phyloP scores from a whole-genome alignment of 2,113 vertebrate genomes.

The Mus pahari region DNA sequence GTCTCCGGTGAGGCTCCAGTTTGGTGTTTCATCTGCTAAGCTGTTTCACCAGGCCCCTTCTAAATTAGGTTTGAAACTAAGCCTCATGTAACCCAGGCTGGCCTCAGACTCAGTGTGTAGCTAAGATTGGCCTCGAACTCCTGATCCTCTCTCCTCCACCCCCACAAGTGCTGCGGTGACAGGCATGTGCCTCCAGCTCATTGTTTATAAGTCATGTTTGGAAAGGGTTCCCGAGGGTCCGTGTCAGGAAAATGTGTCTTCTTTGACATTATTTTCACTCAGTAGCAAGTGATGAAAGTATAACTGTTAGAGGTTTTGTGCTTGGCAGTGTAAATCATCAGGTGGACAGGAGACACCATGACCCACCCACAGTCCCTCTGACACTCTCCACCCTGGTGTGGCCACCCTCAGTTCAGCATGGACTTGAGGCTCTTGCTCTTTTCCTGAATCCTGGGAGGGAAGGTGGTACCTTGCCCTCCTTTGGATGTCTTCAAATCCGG shows the following conservation, averaged over 20 bases:
- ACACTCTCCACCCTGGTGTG: accelerated
- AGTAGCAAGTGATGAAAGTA: accelerated
- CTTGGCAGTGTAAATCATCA: accelerated
- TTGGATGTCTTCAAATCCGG: neutral
- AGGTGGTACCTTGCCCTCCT: neutral
- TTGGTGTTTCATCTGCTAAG: neutral
- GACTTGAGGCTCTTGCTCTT: neutral
- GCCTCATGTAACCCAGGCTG: neutral
- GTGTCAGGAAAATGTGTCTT: neutral
- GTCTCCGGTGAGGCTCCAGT: too few relatives aligned
- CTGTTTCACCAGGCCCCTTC: neutral
- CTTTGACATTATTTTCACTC: neutral
- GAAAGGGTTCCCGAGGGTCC: too few relatives aligned
- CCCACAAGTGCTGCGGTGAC: too few relatives aligned
- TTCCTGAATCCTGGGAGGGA: neutral
- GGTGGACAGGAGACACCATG: neutral
- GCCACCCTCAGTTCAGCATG: neutral
- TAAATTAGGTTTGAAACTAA: neutral
- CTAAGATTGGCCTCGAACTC: too few relatives aligned
- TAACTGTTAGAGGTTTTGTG: neutral
- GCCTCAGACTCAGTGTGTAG: neutral
- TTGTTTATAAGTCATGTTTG: neutral
- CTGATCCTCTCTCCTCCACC: neutral
- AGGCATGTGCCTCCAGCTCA: neutral
- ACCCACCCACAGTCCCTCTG: neutral